Evolutionary conservation across 2,888 invertebrate genomes (phyloP), one percentile per base, ranked within the genome.

Genomic region (Caenorhabditis wallacei): DNA sequence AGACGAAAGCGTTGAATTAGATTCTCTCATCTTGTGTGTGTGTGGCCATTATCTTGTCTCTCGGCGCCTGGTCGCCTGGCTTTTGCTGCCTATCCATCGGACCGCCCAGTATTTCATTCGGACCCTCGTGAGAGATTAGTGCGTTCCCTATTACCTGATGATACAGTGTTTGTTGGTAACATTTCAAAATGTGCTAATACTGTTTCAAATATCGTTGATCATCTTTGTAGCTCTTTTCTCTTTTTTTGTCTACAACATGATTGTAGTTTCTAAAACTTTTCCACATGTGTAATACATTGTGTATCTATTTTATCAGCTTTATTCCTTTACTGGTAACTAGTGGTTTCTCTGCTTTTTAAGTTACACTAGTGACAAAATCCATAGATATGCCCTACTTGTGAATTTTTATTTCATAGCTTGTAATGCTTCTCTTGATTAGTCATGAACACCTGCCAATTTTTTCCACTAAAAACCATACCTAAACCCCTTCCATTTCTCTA

Each of bases 21-120:
- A 56, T 56, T 48, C 56, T 57, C 64, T 64, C 26, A 43, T 54
- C 35, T 43, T 20, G 43, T 53, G 51, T 40, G 40, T 71, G 57
- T 54, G 74, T 64, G 64, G 64, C 75, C 64, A 75, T 75, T 75
- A 75, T 75, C 75, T 57, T 75, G 53, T 53, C 64, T 64, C 64
- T 64, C 51, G 64, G 64, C 64, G 64, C 64, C 53, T 51, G 48
- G 51, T 20, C 69, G 72, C 72, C 61, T 72, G 59, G 68, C 78
- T 68, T 78, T 69, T 68, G 35, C 69, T 35, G n/a, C 35, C 69
- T 22, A 40, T 40, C 40, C 40, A 22, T 37, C 20, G 68, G 48
- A 53, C 72, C 80, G 80, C 80, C 80, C 72, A 80, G 37, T 72
- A 66, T 71, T 22, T 63, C 68, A 68, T 24, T 43, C 18, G 37